A percentile compares a stretch with the other conserved stretches of the same genome.
phyloP scores from a whole-genome alignment of 2,797 vertebrate genomes.

The Lophius americanus region DNA sequence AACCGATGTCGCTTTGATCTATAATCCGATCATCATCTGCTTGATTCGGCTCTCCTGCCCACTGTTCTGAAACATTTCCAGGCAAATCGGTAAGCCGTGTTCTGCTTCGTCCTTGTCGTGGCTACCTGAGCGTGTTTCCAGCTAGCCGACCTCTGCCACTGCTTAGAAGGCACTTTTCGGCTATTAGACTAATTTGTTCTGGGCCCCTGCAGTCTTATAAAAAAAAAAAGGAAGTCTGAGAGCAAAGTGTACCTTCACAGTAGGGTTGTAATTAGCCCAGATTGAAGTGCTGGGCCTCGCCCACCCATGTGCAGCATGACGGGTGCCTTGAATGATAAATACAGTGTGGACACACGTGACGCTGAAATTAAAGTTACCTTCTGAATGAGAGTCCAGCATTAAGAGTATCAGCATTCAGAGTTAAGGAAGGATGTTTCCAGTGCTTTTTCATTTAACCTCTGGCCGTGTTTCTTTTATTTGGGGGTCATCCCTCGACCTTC shows the following conservation, averaged over 20 bases:
- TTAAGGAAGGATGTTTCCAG: conserved; percentile 19
- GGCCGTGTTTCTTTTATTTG: conserved; percentile 41
- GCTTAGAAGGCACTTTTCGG: conserved; percentile 62
- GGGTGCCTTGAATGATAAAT: conserved; percentile 51
- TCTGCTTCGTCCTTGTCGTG: conserved; percentile 54
- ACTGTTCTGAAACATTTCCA: conserved; percentile 13
- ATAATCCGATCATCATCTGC: conserved; percentile 16
- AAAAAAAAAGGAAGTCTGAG: conserved; percentile 31
- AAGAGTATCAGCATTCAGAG: conserved; percentile 19
- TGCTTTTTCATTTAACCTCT: conserved; percentile 54
- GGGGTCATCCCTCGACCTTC: conserved; percentile 51
- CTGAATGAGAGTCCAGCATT: conserved; percentile 23
- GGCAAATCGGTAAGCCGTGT: conserved; percentile 7
- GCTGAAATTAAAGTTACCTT: conserved; percentile 25
- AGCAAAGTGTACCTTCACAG: conserved; percentile 41
- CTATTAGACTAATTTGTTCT: conserved; percentile 68
- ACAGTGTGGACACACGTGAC: conserved; percentile 5
- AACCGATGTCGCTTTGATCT: conserved; percentile 19
- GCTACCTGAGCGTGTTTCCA: conserved; percentile 17
- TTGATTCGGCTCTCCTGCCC: conserved; percentile 16
- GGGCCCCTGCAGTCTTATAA: conserved; percentile 50
- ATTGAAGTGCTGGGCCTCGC: conserved; percentile 30
- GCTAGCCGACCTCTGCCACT: conserved; percentile 59
- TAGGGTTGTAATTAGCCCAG: conserved; percentile 61
- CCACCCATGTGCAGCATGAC: conserved; percentile 25